A percentile compares a stretch with the other conserved stretches of the same genome.
Conservation (phyloP, 2,113 vertebrate species). For the Butorides virescens region DNA sequence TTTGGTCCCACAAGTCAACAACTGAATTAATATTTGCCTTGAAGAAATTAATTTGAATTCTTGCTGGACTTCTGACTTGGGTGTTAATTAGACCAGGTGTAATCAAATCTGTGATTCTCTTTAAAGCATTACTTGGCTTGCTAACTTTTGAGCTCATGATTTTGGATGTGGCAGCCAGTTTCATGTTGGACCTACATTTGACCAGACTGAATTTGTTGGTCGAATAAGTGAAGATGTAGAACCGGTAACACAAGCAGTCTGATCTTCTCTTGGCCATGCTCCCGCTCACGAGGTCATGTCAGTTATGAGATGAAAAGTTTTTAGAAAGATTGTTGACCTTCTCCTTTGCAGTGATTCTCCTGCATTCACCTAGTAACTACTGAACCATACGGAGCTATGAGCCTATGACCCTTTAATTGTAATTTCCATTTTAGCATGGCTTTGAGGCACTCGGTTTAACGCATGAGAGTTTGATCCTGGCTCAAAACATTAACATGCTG, state of each 20-base stretch:
- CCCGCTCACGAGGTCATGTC: not conserved
- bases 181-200: not conserved
- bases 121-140: not conserved
- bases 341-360: not conserved
- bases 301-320: not conserved
- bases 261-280: not conserved
- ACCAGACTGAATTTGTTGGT: not conserved
- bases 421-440: not conserved
- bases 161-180: not conserved
- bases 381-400: not conserved
- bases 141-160: not conserved
- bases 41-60: not conserved
- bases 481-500: not conserved
- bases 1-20: not conserved
- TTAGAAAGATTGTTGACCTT: not conserved
- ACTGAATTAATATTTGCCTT: not conserved
- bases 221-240: fast-evolving
- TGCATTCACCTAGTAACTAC: not conserved
- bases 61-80: not conserved
- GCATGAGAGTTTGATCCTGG: not conserved
- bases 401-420: not conserved
- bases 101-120: not conserved
- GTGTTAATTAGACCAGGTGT: not conserved
- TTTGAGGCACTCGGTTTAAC: not conserved
- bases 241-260: not conserved